Evolutionary conservation across 2,888 invertebrate genomes (phyloP), one percentile per base, ranked within the genome.

Genomic region (Athalia rosae): DNA sequence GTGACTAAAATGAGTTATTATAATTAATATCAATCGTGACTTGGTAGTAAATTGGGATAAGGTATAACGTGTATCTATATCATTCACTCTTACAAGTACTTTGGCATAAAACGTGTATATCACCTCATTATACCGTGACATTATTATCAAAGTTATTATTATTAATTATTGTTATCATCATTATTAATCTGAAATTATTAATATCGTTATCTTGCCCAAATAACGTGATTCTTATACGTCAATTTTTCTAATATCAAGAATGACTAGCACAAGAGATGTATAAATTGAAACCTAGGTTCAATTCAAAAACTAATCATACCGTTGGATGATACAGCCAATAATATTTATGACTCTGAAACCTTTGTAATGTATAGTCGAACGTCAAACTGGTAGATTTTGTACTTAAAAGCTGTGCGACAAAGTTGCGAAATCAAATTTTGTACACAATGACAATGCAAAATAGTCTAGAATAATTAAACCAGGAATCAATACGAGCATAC

Each of bases 351-450:
- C 53, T n/a, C n/a, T 28, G 28, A 28, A 28, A 28, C 28, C 45
- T n/a, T 47, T 64, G 2, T 45, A 9, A 45, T 47, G n/a, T 11
- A 13, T 13, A 64, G 47, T 4, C 47, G 8, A 13, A 64, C 43
- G 43, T 43, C 62, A 7, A 67, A 45, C 53, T 67, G 50, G 28
- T 11, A 53, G 41, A 67, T 5, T 50, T 67, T 53, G 67, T 67
- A 67, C 67, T 41, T 50, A 48, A 61, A 67, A 67, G 50, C 66
- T 67, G 67, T 67, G 67, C 67, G 67, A 67, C n/a, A 41, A 53
- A 28, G 28, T 15, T 48, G 48, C n/a, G 5, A 50, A 67, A 28
- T 28, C 28, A 28, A 5, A 50, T 53, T 67, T 53, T 67, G 50
- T 67, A 67, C 50, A 28, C 67, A 53, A 50, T 53, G 50, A 41